These are phyloP conservation scores for Tipula vernalis DNA, from an alignment of 2,888 invertebrate species.

Conservation along the genomic window DNA sequence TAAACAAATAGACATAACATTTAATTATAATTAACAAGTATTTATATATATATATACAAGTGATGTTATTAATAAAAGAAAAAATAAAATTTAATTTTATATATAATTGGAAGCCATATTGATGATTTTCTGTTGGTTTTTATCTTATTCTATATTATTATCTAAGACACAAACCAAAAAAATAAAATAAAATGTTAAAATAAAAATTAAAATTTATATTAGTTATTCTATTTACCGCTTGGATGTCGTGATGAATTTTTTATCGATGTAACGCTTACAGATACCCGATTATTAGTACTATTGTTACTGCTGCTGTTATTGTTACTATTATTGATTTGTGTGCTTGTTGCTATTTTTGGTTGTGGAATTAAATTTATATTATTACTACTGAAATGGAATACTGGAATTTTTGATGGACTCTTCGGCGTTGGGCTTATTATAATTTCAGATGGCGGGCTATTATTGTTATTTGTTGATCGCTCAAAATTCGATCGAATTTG, in stretches of 20 bases:
- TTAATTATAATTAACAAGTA: background rate
- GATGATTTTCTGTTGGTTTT: background rate
- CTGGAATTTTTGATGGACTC: constrained; percentile 42
- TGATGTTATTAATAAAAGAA: background rate
- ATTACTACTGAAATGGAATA: constrained; percentile 35
- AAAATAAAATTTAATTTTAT: background rate
- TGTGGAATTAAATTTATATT: constrained; percentile 27
- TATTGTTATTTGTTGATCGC: constrained; percentile 25
- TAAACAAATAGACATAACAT: background rate
- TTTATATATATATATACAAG: background rate
- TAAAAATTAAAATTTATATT: background rate
- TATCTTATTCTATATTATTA: background rate
- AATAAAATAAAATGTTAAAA: background rate
- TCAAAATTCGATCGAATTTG: constrained; percentile 37
- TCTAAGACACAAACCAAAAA: background rate
- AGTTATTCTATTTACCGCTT: constrained; percentile 31
- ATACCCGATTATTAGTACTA: constrained; percentile 29
- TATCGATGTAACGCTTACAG: constrained; percentile 48
- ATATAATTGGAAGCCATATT: background rate
- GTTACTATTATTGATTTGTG: background rate
- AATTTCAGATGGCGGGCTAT: constrained; percentile 19
- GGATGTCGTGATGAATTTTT: constrained; percentile 45
- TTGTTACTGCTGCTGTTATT: constrained; percentile 19
- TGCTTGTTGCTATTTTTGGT: constrained; percentile 24
- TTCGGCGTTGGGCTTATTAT: constrained; percentile 27